Evolutionary conservation across 2,113 vertebrate species (phyloP).

Genomic region (Numenius arquata): DNA sequence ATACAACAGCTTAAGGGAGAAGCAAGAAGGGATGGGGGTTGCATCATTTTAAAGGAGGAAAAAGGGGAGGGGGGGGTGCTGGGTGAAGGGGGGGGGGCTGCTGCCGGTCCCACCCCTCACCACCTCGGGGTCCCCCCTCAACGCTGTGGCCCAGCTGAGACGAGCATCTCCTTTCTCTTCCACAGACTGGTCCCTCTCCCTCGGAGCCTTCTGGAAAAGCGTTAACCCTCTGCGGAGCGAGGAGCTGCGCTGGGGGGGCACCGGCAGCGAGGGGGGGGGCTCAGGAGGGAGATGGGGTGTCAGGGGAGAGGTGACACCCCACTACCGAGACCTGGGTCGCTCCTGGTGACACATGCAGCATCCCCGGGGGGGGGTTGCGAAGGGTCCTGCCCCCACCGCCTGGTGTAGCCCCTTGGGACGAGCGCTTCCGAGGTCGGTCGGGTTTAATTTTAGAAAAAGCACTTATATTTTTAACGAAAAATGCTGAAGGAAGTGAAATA

Average conservation of each 20-base stretch:
- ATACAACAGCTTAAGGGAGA: background rate
- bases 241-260: background rate
- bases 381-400: fast-evolving
- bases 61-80: background rate
- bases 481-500: background rate
- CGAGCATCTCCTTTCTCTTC: constrained; percentile 18
- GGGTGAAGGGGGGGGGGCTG: background rate
- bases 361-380: fast-evolving
- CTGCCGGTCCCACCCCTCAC: background rate
- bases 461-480: background rate
- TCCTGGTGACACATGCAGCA: fast-evolving
- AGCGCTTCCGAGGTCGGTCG: fast-evolving
- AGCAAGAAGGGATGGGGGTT: background rate
- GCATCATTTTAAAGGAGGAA: background rate
- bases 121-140: background rate
- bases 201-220: constrained; percentile 40
- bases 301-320: background rate
- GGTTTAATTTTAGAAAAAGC: background rate
- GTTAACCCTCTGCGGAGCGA: background rate
- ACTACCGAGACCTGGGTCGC: fast-evolving
- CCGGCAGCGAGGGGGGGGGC: background rate
- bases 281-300: background rate
- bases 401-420: background rate
- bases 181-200: background rate
- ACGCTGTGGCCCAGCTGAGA: background rate